phyloP scores from a whole-genome alignment of 2,797 vertebrate species.

The Rhynchonycteris naso region DNA sequence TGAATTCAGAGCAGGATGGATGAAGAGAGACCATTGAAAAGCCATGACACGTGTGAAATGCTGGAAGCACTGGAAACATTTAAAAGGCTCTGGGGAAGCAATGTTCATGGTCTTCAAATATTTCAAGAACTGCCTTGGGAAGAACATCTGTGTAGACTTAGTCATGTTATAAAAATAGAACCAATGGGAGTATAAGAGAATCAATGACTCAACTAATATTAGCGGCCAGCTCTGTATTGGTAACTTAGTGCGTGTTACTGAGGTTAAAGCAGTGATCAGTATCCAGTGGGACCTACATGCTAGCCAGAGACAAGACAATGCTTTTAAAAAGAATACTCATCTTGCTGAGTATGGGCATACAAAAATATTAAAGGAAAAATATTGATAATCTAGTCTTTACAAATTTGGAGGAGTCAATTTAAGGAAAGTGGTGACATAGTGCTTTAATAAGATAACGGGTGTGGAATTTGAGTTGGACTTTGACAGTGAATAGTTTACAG shows the following conservation, averaged over 20 bases:
- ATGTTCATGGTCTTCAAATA: neutral
- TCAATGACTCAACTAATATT: neutral
- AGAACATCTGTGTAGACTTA: neutral
- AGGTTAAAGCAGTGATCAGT: neutral
- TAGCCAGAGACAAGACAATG: neutral
- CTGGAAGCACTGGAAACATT: neutral
- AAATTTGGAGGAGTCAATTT: neutral
- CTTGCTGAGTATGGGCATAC: neutral
- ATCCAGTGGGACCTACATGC: neutral
- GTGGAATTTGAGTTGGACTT: slow-evolving; percentile 10
- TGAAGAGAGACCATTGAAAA: neutral
- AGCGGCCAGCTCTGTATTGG: neutral
- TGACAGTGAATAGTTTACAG: neutral
- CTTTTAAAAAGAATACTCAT: neutral
- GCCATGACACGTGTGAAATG: neutral
- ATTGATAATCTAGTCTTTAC: neutral
- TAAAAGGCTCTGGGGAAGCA: neutral
- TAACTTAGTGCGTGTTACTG: neutral
- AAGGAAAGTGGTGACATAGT: neutral
- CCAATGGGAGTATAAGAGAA: neutral
- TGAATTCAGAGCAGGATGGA: neutral
- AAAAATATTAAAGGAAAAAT: neutral
- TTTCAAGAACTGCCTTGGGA: neutral
- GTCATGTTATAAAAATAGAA: neutral
- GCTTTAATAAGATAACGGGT: neutral